Evolutionary conservation across 2,888 invertebrate genomes (phyloP), one percentile per base, ranked within the genome.

Genomic region (Melikaiella ostensackeni): DNA sequence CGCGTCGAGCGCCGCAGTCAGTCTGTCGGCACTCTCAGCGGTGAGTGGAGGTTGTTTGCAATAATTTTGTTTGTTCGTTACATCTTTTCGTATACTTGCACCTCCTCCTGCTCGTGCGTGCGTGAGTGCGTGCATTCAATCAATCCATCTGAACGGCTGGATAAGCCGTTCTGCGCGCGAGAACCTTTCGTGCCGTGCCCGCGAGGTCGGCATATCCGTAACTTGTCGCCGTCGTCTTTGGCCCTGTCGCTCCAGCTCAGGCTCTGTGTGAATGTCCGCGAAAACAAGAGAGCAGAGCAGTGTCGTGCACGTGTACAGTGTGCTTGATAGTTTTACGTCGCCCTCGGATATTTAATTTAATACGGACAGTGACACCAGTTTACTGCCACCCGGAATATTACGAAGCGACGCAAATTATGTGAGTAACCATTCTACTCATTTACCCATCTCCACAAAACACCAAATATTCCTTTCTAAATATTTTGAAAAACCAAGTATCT

Each of bases 1-100:
- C 82, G 83, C 85, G 83, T 80, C 80, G 83, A 84, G 84, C 84
- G 84, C 87, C 86, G 86, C 89, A 90, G 90, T 90, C 88, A 88
- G 88, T 89, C 88, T 11, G 89, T 87, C 88, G 88, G 89, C 89
- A 89, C 87, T 90, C 89, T 86, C 85, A 88, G 88, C 85, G 88
- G 88, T 87, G 85, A 89, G 89, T 82, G 86, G 84, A 83, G 79
- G 79, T 78, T 70, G 70, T 55, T 30, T 50, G 27, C 50, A 50
- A n/a, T 33, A 50, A 70, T 70, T 50, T 70, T 70, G 30, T 70
- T 70, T 55, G 33, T 55, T 30, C 46, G 66, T 66, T 66, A 30
- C 66, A 46, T 33, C 50, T 27, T 27, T 27, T 59, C 7, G 70
- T 50, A 70, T 70, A 46, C 42, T 33, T 57, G 13, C 2, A 0